A percentile compares a stretch with the other conserved stretches of the same genome.
Evolutionary conservation across 2,888 invertebrate species (phyloP).

Genomic region (Scaptomyza tumidula): DNA sequence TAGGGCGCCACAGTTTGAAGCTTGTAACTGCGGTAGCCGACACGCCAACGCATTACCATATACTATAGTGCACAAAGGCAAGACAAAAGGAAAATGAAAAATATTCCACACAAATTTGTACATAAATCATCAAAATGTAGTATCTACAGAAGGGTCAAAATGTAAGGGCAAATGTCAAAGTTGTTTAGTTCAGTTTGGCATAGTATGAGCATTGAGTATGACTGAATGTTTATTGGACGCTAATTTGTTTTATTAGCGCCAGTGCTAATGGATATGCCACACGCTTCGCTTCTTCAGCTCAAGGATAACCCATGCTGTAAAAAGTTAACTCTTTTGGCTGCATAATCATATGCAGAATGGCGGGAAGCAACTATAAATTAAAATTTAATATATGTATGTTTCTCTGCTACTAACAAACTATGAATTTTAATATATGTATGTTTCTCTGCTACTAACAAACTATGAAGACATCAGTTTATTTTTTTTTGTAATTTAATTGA

Average conservation of each 20-base stretch:
- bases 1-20: slow-evolving; percentile 45
- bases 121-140: slow-evolving; percentile 45
- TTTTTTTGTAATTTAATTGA: slow-evolving; percentile 23
- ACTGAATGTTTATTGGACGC: slow-evolving; percentile 31
- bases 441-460: background rate
- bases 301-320: slow-evolving; percentile 52
- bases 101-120: background rate
- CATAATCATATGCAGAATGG: slow-evolving; percentile 18
- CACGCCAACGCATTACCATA: slow-evolving; percentile 68
- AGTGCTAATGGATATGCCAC: slow-evolving; percentile 63
- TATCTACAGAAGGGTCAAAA: slow-evolving; percentile 7
- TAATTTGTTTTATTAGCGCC: slow-evolving; percentile 43
- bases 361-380: slow-evolving; percentile 35
- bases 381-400: slow-evolving; percentile 38
- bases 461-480: slow-evolving; percentile 24
- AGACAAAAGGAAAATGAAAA: background rate
- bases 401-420: slow-evolving; percentile 12
- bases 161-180: slow-evolving; percentile 43
- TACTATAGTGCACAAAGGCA: slow-evolving; percentile 1
- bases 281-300: slow-evolving; percentile 54
- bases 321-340: background rate
- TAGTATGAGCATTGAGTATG: slow-evolving; percentile 27
- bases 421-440: slow-evolving; percentile 45
- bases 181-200: slow-evolving; percentile 30
- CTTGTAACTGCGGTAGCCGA: slow-evolving; percentile 27